Percentiles rank a stretch among this genome's conserved stretches.
Evolutionary conservation across 2,888 invertebrate genomes (phyloP).

Genomic region (Diachrysia chrysitis): DNA sequence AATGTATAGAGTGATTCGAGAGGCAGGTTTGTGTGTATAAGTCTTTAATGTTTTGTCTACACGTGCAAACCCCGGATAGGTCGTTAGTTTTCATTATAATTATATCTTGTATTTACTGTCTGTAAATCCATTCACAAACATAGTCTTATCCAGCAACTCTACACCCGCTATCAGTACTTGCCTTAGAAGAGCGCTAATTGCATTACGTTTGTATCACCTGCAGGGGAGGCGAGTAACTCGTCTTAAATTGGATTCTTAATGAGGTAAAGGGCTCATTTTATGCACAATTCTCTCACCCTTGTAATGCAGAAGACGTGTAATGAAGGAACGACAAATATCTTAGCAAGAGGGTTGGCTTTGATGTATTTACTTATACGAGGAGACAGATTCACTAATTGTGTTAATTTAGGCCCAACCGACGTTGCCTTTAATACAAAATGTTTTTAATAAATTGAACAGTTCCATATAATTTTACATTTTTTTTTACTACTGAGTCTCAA

Average conservation of each 20-base stretch:
- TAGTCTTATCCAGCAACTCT: conserved; percentile 49
- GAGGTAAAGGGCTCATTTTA: conserved; percentile 83
- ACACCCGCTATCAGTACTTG: conserved; percentile 59
- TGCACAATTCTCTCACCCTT: conserved; percentile 73
- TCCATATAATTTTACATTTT: not conserved
- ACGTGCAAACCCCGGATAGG: too few species aligned
- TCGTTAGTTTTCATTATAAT: too few species aligned
- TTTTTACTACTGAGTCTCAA: not conserved
- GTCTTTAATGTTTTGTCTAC: too few species aligned
- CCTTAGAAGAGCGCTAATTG: conserved; percentile 78
- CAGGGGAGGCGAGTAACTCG: conserved; percentile 75
- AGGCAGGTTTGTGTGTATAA: too few species aligned
- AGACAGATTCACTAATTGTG: not conserved
- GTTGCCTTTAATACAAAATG: not conserved
- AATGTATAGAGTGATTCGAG: too few species aligned
- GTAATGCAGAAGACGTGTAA: conserved; percentile 63
- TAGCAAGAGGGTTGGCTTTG: not conserved
- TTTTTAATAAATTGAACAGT: not conserved
- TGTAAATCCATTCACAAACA: not conserved
- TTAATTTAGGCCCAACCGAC: not conserved
- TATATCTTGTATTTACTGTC: too few species aligned
- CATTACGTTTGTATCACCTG: conserved; percentile 86
- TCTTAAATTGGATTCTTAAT: conserved; percentile 85
- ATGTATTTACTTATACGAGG: not conserved
- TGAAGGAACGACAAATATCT: conserved; percentile 18